These are phyloP conservation scores for Ophion costatus DNA, from an alignment of 2,888 invertebrate genomes.

Conservation along the genomic window DNA sequence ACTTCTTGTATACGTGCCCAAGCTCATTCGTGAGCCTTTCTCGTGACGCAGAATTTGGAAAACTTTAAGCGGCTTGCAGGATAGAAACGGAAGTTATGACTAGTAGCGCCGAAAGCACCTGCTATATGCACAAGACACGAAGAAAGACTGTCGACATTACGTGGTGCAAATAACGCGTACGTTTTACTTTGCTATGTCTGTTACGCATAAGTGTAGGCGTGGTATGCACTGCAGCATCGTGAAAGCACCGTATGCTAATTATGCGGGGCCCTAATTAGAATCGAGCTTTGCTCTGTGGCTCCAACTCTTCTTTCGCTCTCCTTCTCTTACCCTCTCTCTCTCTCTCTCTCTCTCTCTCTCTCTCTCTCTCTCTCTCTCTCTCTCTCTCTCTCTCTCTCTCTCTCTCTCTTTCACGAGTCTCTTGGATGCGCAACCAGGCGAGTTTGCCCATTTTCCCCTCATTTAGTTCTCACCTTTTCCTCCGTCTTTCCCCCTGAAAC, in stretches of 20 bases:
- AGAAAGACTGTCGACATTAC: slow-evolving; percentile 33
- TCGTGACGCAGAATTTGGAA: too few relatives aligned
- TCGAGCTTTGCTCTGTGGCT: slow-evolving; percentile 58
- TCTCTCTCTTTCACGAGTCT: neutral
- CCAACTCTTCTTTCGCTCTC: slow-evolving; percentile 18
- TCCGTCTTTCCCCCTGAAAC: neutral
- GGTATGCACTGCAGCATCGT: slow-evolving; percentile 23
- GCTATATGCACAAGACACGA: slow-evolving; percentile 3
- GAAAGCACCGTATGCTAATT: slow-evolving; percentile 61
- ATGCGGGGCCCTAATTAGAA: slow-evolving; percentile 66
- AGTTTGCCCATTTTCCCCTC: slow-evolving; percentile 49
- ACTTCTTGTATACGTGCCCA: too few relatives aligned
- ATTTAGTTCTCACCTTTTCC: slow-evolving; percentile 27
- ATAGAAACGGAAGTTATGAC: too few relatives aligned
- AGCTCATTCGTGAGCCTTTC: too few relatives aligned
- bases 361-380: slow-evolving; percentile 4
- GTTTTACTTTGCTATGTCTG: slow-evolving; percentile 19
- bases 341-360: slow-evolving; percentile 8
- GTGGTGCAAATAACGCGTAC: slow-evolving; percentile 48
- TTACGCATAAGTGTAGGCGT: slow-evolving; percentile 37
- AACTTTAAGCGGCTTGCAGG: too few relatives aligned
- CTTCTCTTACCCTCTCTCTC: neutral
- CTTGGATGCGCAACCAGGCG: slow-evolving; percentile 27
- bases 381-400: neutral
- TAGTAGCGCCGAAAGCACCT: slow-evolving; percentile 4